Base-by-base conservation (phyloP, 1,140 invertebrate species). In the Pseudomyrmex gracilis region DNA sequence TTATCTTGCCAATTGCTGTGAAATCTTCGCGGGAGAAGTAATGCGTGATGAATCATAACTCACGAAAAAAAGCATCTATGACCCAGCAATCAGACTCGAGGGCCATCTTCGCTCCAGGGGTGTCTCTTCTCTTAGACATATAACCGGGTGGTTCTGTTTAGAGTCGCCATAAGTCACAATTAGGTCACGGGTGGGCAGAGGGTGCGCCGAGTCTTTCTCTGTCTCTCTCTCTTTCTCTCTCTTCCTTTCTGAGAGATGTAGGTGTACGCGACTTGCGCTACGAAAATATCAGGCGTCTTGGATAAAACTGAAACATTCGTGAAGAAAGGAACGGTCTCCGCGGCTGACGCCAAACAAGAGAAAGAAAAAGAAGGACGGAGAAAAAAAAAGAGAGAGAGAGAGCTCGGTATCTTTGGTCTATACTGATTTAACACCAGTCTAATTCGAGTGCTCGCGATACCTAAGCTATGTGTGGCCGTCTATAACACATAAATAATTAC, bases 121-220 rank as follows among this genome's bases (percentile, higher is more conserved):
- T 86, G 86, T 60, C 64, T 61, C 49, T 87, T 73, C 64, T 45
- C 43, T 78, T 84, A 73, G 87, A 86, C 78, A 80, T 57, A 84
- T 43, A 74, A 83, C 61, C 85, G 83, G 88, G 82, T 85, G 82
- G 71, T 87, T 90, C 87, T 92, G 90, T 92, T 34, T 91, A 91
- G 84, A 91, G 86, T 73, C 87, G 90, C 91, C 91, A 93, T 93
- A 93, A 93, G 91, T 93, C 91, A 93, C 92, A 93, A 93, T 93
- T 93, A 93, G 91, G 89, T 92, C 89, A 91, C 87, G 74, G 60
- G 86, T 89, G 76, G 76, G 70, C 73, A 73, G 71, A 71, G 89
- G 91, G 90, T 88, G 88, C 76, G 91, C 68, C 89, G 51, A 82
- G 43, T 84, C 80, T 86, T 63, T 34, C 34, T 34, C 34, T 7